Conservation (phyloP, 1,140 invertebrate genomes). For the Phymorhynchus buccinoides region DNA sequence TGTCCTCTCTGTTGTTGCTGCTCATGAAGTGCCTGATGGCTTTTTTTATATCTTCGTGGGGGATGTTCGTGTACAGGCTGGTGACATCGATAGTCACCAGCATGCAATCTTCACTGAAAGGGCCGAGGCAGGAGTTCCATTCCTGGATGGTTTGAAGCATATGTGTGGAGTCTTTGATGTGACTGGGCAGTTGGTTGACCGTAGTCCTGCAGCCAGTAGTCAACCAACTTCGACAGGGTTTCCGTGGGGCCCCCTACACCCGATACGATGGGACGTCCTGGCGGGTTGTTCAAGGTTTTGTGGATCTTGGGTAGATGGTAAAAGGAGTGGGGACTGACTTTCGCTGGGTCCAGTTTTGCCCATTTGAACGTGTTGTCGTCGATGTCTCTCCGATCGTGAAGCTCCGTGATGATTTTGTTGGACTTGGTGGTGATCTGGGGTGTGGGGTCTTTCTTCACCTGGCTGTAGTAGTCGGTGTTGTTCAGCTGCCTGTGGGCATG, state of each 20-base stretch:
- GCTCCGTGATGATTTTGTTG: background rate
- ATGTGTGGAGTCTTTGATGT: background rate
- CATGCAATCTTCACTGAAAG: background rate
- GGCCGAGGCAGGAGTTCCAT: background rate
- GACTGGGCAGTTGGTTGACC: background rate
- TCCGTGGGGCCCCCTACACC: background rate
- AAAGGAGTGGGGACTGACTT: background rate
- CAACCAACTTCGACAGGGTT: background rate
- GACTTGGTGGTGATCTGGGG: background rate
- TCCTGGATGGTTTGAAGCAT: background rate
- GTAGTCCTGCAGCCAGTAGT: background rate
- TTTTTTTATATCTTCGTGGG: background rate
- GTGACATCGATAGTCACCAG: background rate
- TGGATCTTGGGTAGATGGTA: background rate
- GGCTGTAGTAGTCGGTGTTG: background rate
- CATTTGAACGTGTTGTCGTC: background rate
- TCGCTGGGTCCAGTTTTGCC: background rate
- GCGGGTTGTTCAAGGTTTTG: background rate
- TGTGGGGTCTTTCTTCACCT: background rate
- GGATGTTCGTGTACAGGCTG: background rate
- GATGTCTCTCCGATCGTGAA: background rate
- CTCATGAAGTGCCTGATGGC: background rate
- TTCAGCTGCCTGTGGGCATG: background rate
- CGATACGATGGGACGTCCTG: background rate
- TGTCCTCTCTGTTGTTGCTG: background rate